Evolutionary conservation across 2,888 invertebrate species (phyloP).

Genomic region (Orthosia gracilis): DNA sequence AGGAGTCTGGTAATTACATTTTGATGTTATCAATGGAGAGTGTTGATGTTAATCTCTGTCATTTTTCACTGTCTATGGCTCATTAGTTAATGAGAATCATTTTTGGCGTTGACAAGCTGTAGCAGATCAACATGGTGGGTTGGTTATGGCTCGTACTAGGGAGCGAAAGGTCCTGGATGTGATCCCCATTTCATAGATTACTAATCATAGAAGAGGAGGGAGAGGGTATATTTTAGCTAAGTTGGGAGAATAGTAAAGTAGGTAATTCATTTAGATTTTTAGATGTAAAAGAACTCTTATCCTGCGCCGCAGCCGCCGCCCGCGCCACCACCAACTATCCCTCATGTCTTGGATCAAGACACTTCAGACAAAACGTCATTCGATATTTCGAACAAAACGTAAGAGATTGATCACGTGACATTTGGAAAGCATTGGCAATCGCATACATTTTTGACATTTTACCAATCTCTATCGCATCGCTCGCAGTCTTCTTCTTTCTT

Average conservation of each 20-base stretch:
- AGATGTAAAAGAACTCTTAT: no score
- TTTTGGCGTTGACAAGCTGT: not conserved
- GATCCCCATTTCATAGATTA: not conserved
- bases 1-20: conserved; percentile 23
- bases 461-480: no score
- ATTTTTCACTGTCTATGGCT: not conserved
- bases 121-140: not conserved
- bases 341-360: no score
- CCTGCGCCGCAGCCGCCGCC: no score
- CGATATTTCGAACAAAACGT: no score
- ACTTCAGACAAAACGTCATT: no score
- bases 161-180: not conserved
- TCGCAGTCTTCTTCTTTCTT: no score
- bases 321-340: no score
- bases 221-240: not conserved
- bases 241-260: not conserved
- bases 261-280: no score
- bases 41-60: not conserved
- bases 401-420: no score
- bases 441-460: no score
- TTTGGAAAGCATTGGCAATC: no score
- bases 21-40: conserved; percentile 9
- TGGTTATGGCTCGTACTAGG: not conserved
- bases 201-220: not conserved
- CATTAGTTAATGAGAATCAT: conserved; percentile 11